Evolutionary conservation across 2,888 invertebrate species (phyloP).

Genomic region (Lysandra coridon): DNA sequence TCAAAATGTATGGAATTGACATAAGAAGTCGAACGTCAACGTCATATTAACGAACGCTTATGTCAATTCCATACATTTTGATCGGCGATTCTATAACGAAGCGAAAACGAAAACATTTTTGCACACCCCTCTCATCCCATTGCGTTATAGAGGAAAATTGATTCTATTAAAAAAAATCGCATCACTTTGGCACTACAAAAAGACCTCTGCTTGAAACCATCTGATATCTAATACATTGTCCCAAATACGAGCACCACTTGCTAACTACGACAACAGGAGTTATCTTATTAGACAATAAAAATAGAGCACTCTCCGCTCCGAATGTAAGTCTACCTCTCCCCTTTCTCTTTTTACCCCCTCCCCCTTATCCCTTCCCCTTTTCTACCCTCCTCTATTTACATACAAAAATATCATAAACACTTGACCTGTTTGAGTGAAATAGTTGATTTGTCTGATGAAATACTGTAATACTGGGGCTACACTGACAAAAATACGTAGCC

Average conservation of each 20-base stretch:
- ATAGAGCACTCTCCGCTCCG: constrained; percentile 34
- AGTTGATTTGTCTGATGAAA: neutral
- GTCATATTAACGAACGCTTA: too few species aligned
- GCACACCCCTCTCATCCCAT: too few species aligned
- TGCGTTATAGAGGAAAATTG: too few species aligned
- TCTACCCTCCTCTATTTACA: neutral
- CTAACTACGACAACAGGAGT: constrained; percentile 32
- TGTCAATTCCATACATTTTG: too few species aligned
- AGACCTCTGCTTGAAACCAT: neutral
- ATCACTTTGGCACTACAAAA: neutral
- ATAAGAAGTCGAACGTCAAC: too few species aligned
- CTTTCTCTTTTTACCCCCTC: neutral
- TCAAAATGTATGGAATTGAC: too few species aligned
- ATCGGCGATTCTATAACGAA: too few species aligned
- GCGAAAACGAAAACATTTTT: too few species aligned
- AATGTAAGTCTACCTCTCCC: constrained; percentile 34
- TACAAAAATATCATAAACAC: constrained; percentile 6
- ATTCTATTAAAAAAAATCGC: neutral
- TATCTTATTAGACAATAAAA: constrained; percentile 38
- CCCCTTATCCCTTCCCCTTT: neutral
- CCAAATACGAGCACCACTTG: neutral
- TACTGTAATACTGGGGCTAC: neutral
- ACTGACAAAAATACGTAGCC: neutral
- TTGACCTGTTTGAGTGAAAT: neutral
- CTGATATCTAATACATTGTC: neutral